These are phyloP conservation scores for Cepaea nemoralis DNA, from an alignment of 1,140 invertebrate genomes.

Conservation along the genomic window DNA sequence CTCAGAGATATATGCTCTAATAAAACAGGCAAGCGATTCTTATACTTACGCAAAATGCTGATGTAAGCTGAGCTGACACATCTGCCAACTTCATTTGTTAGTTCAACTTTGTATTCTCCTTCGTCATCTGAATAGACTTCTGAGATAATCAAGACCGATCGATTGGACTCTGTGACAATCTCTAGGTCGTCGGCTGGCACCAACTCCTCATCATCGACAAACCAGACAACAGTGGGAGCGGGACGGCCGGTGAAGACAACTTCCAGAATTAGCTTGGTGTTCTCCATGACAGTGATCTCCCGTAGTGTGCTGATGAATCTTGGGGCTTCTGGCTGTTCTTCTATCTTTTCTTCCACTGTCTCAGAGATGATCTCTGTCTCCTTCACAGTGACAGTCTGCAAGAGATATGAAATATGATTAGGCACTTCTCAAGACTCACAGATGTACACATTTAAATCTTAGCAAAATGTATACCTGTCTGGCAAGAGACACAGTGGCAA, in stretches of 20 bases:
- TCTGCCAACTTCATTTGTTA: constrained; percentile 65
- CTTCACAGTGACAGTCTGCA: not conserved
- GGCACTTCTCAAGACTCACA: too few relatives aligned
- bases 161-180: constrained; percentile 58
- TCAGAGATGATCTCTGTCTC: constrained; percentile 14
- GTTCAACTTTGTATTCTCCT: constrained; percentile 69
- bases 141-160: constrained; percentile 60
- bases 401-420: too few relatives aligned
- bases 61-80: constrained; percentile 65
- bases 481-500: too few relatives aligned
- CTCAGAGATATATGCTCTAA: too few relatives aligned
- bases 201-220: constrained; percentile 65
- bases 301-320: constrained; percentile 62
- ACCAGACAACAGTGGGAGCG: constrained; percentile 64
- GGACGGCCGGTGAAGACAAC: constrained; percentile 63
- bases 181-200: constrained; percentile 62
- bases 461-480: too few relatives aligned
- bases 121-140: constrained; percentile 69
- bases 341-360: not conserved
- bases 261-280: constrained; percentile 57
- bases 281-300: constrained; percentile 66
- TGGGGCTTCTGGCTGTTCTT: constrained; percentile 57
- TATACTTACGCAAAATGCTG: constrained; percentile 66
- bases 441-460: too few relatives aligned
- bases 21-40: not conserved